Evolutionary conservation across 2,888 invertebrate genomes (phyloP), one percentile per base, ranked within the genome.

Genomic region (Julus scandinavius): DNA sequence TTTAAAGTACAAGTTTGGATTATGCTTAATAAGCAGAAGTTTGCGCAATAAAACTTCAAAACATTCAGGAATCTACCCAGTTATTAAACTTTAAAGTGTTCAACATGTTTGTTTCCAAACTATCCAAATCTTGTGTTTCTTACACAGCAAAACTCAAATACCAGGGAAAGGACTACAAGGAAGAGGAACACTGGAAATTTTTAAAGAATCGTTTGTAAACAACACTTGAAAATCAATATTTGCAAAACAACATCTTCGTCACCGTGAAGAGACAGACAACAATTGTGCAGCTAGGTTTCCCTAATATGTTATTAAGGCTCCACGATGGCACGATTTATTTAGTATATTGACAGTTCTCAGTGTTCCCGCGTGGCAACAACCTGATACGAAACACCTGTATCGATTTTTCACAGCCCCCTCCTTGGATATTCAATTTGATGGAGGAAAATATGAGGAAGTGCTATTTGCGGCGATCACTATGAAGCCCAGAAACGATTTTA

Each of bases 331-430:
- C 63, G 20, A 72, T 20, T 72, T 20, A 20, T 72, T 20, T n/a
- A 20, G 20, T n/a, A 72, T 72, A 72, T 20, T 72, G 63, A 72
- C 63, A 20, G 63, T 6, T 72, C 20, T 0, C 63, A 72, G 63
- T 20, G 3, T 72, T 20, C 9, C 20, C 1, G 6, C 20, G 63
- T 7, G 63, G 20, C 63, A 72, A 20, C 63, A 72, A 72, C 63
- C 63, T 72, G 63, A 72, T n/a, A 72, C 63, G 63, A 72, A 72
- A 72, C 63, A 72, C 63, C 63, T 72, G 63, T 20, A 72, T 72
- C 63, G 63, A 72, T 72, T 72, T 20, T 20, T 72, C 29, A 1
- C 20, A 3, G 63, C 63, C n/a, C n/a, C n/a, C 17, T 17, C 20
- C n/a, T 29, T n/a, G 63, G 63, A 72, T 20, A 20, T 72, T 72